Evolutionary conservation across 2,113 vertebrate genomes (phyloP), one percentile per base, ranked within the genome.

Genomic region (Trichomycterus rosablanca): DNA sequence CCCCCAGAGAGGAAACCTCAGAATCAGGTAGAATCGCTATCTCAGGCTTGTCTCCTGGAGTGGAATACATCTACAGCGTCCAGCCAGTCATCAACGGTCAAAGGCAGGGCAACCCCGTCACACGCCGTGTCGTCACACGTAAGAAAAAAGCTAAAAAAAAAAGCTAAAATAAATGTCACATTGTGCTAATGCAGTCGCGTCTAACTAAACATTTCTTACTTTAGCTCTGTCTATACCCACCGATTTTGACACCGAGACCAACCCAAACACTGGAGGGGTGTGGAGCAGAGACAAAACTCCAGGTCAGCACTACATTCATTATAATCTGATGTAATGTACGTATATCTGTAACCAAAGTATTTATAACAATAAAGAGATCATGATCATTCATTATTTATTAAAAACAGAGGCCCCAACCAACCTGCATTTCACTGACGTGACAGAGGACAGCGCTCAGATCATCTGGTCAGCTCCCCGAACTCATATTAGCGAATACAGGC

Each of bases 161-260:
- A n/a, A n/a, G n/a, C n/a, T n/a, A n/a, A n/a, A n/a, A n/a, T n/a
- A n/a, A n/a, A n/a, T n/a, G n/a, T n/a, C n/a, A n/a, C n/a, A n/a
- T n/a, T n/a, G n/a, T n/a, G n/a, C n/a, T n/a, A n/a, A n/a, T n/a
- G n/a, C n/a, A n/a, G n/a, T n/a, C n/a, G n/a, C n/a, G n/a, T n/a
- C n/a, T n/a, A n/a, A n/a, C n/a, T n/a, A n/a, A n/a, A n/a, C n/a
- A n/a, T n/a, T n/a, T n/a, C n/a, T n/a, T n/a, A n/a, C n/a, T n/a
- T n/a, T n/a, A 98, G 95, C 91, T 15, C 52, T 97, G 44, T 89
- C 95, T 70, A 93, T 94, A 48, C 93, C 95, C 2, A 90, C 86
- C 7, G 86, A 92, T 49, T 78, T 98, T 62, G 88, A 87, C 55
- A 72, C 97, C 67, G 80, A 89, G 22, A n/a, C n/a, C n/a, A n/a